Conservation (phyloP, 2,113 vertebrate species). For the Syngnathoides biaculeatus region DNA sequence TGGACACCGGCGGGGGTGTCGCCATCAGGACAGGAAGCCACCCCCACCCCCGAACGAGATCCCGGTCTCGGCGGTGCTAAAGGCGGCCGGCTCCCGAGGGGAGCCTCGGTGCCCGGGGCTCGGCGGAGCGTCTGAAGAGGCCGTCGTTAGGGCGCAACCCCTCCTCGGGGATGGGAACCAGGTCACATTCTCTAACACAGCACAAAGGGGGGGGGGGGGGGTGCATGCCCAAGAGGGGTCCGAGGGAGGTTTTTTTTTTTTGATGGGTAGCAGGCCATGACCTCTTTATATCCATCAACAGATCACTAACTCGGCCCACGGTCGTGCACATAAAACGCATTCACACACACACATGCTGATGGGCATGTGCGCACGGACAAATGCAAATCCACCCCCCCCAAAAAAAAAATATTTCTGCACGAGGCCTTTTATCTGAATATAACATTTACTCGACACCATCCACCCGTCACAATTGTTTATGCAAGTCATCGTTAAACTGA, state of each 20-base stretch:
- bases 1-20: not conserved
- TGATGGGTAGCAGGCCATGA: conserved; percentile 74
- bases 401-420: conserved; percentile 14
- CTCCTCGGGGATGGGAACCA: conserved; percentile 78
- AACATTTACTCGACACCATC: not conserved
- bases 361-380: conserved; percentile 26
- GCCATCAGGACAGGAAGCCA: conserved; percentile 2
- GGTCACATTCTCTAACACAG: conserved; percentile 77
- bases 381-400: not conserved
- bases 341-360: conserved; percentile 50
- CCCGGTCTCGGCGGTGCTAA: conserved; percentile 18
- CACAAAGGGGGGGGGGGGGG: conserved; percentile 73
- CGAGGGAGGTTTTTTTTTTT: conserved; percentile 49
- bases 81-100: conserved; percentile 69
- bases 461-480: not conserved
- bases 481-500: not conserved
- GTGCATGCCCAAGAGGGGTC: conserved; percentile 62
- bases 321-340: conserved; percentile 51
- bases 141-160: conserved; percentile 70
- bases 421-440: conserved; percentile 5
- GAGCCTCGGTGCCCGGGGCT: conserved; percentile 56
- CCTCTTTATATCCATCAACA: conserved; percentile 80
- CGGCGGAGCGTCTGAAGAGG: conserved; percentile 67
- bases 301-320: conserved; percentile 71
- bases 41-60: not conserved